A percentile compares a stretch with the other conserved stretches of the same genome.
Conservation (phyloP, 1,140 invertebrate species). For the Steinernema khuongi region DNA sequence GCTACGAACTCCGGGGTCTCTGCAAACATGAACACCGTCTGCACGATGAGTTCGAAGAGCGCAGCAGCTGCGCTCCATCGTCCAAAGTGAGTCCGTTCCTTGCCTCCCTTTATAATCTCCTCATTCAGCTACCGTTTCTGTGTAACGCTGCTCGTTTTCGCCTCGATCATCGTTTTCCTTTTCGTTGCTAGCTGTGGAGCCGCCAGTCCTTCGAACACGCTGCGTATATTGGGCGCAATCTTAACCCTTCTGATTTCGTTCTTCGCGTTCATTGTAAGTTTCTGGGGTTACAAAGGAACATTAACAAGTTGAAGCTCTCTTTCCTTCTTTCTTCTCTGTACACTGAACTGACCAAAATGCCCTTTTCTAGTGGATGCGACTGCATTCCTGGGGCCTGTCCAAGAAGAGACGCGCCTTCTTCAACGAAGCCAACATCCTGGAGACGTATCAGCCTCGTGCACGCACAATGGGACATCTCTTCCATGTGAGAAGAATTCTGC, state of each 20-base stretch:
- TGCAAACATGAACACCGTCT: not conserved
- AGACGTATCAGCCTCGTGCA: slow-evolving; percentile 47
- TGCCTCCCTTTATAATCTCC: not conserved
- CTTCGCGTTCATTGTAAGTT: not conserved
- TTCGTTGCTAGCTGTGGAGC: not conserved
- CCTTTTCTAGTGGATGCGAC: slow-evolving; percentile 38
- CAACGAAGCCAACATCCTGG: slow-evolving; percentile 47
- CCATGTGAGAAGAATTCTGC: slow-evolving; percentile 17
- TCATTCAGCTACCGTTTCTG: not conserved
- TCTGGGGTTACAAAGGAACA: not conserved
- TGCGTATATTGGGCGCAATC: not conserved
- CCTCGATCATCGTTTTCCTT: not conserved
- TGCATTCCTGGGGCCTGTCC: slow-evolving; percentile 35
- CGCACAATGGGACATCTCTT: slow-evolving; percentile 46
- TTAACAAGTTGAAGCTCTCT: too few species aligned
- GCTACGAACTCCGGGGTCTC: not conserved
- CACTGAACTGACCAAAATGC: too few species aligned
- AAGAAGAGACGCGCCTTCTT: slow-evolving; percentile 40
- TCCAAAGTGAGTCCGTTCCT: not conserved
- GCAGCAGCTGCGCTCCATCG: not conserved
- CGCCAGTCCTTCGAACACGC: not conserved
- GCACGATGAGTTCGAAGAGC: not conserved
- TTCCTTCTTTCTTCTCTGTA: too few species aligned
- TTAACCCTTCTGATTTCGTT: not conserved
- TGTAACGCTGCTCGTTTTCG: not conserved